Conservation (phyloP, 2,797 vertebrate genomes). For the Potorous gilbertii region DNA sequence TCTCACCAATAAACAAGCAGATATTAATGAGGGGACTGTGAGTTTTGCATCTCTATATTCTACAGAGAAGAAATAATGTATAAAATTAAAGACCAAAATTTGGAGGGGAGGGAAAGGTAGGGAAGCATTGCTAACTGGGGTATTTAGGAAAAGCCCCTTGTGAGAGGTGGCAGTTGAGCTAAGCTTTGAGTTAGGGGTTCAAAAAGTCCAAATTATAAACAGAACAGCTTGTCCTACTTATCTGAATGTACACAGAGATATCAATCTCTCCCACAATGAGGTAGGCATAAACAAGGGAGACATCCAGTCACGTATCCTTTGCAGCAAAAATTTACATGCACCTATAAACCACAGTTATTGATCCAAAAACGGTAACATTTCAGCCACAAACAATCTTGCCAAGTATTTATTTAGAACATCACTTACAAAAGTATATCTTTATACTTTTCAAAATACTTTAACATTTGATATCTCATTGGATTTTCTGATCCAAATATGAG, state of each 20-base stretch:
- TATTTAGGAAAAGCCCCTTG: background rate
- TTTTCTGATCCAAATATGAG: background rate
- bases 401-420: background rate
- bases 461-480: background rate
- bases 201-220: constrained; percentile 26
- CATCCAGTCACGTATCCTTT: constrained; percentile 46
- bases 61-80: background rate
- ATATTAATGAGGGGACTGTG: background rate
- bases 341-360: constrained; percentile 3
- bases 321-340: background rate
- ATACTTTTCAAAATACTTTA: background rate
- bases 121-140: background rate
- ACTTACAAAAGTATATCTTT: background rate
- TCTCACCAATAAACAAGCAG: background rate
- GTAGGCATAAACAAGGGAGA: constrained; percentile 8
- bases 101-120: background rate
- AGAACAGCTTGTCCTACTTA: constrained; percentile 68
- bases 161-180: background rate
- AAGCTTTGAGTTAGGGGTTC: background rate
- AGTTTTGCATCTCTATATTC: background rate
- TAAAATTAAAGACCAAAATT: background rate
- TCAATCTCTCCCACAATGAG: constrained; percentile 66
- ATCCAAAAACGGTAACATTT: background rate
- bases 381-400: background rate
- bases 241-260: constrained; percentile 51